phyloP scores from a whole-genome alignment of 2,888 invertebrate genomes.

The Galerucella pusilla region DNA sequence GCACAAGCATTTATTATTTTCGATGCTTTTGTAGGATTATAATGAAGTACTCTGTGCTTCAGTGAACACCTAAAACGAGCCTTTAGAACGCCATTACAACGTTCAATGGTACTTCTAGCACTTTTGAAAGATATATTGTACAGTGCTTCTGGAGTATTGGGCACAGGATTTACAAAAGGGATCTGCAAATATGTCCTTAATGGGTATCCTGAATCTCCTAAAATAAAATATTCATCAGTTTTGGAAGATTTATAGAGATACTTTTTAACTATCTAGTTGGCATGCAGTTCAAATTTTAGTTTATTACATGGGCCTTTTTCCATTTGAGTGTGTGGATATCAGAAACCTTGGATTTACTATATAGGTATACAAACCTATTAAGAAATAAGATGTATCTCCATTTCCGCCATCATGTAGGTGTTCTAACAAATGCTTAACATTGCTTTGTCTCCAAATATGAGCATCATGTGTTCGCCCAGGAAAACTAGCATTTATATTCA shows the following conservation, averaged over 20 bases:
- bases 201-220: conserved; percentile 1
- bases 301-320: too few relatives aligned
- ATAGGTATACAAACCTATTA: background rate
- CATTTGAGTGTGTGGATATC: background rate
- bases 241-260: background rate
- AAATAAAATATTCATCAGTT: background rate
- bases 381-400: background rate
- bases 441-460: conserved; percentile 1
- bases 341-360: background rate
- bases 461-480: conserved; percentile 2
- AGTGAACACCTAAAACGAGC: too few relatives aligned
- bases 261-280: too few relatives aligned
- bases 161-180: conserved; percentile 9
- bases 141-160: conserved; percentile 9
- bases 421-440: background rate
- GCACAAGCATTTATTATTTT: conserved; percentile 23
- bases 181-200: conserved; percentile 7
- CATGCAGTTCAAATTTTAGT: too few relatives aligned
- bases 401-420: background rate
- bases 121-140: conserved; percentile 12
- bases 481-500: background rate
- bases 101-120: conserved; percentile 8
- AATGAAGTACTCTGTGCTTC: too few relatives aligned
- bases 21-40: conserved; percentile 11
- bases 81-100: background rate